Conservation (phyloP, 2,888 invertebrate species). For the Metopia argyrocephala region DNA sequence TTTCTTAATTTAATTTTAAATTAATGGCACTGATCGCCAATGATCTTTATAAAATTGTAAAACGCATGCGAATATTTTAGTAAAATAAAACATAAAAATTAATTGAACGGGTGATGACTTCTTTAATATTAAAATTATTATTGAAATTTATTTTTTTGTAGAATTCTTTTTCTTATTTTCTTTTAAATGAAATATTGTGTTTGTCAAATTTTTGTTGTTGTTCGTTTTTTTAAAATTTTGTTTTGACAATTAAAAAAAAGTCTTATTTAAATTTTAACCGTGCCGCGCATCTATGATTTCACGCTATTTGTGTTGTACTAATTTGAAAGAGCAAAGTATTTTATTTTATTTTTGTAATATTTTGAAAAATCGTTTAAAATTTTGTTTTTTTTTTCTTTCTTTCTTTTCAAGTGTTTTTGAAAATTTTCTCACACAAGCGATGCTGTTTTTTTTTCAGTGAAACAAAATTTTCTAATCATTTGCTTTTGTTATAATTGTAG, state of each 20-base stretch:
- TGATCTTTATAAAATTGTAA: constrained; percentile 45
- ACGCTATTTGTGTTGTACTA: constrained; percentile 50
- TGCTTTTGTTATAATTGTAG: constrained; percentile 20
- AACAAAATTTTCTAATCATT: constrained; percentile 34
- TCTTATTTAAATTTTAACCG: constrained; percentile 30
- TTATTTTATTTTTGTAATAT: constrained; percentile 31
- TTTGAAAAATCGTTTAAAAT: constrained; percentile 49
- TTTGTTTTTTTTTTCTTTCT: constrained; percentile 44
- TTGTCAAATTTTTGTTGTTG: neutral
- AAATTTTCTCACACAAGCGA: constrained; percentile 48
- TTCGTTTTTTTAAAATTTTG: constrained; percentile 14
- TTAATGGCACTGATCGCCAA: constrained; percentile 62
- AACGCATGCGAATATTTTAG: constrained; percentile 26
- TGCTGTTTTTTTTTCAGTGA: constrained; percentile 9
- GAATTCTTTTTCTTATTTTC: constrained; percentile 2
- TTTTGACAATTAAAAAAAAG: neutral
- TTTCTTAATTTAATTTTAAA: constrained; percentile 46
- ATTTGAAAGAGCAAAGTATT: constrained; percentile 15
- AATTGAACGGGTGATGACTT: constrained; percentile 9
- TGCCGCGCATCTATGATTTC: constrained; percentile 45
- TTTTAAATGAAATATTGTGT: constrained; percentile 27
- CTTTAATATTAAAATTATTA: constrained; percentile 4
- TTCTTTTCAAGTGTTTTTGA: constrained; percentile 48
- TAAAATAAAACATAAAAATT: neutral
- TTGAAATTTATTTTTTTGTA: constrained; percentile 18